phyloP scores from a whole-genome alignment of 2,888 invertebrate species.

The Yponomeuta sedellus region DNA sequence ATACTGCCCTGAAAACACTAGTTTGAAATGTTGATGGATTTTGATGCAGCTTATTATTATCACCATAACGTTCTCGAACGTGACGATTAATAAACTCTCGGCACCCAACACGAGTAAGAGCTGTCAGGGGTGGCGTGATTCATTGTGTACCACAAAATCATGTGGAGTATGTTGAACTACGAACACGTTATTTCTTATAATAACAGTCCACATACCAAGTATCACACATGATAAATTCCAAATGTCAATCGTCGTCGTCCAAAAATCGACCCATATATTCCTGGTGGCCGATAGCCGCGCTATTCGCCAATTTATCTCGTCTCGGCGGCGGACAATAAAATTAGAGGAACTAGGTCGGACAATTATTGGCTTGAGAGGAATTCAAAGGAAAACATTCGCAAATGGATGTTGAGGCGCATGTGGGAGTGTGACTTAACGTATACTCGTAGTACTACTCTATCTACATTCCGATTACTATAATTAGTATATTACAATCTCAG shows the following conservation, averaged over 20 bases:
- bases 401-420: constrained; percentile 34
- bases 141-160: not conserved
- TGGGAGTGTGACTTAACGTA: constrained; percentile 32
- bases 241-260: not conserved
- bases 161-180: no score
- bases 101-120: not conserved
- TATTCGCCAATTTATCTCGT: constrained; percentile 17
- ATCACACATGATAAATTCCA: not conserved
- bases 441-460: no score
- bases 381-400: not conserved
- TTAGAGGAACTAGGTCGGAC: constrained; percentile 42
- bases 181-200: not conserved
- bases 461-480: no score
- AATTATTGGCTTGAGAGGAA: constrained; percentile 38
- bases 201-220: not conserved
- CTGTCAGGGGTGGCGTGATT: constrained; percentile 5
- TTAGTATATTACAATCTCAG: no score
- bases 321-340: constrained; percentile 15
- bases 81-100: not conserved
- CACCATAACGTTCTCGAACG: no score
- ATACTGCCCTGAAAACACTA: no score
- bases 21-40: no score
- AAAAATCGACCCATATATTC: not conserved
- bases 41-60: no score
- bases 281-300: not conserved